Evolutionary conservation across 1,140 invertebrate species (phyloP).

Genomic region (Drosophila albomicans): DNA sequence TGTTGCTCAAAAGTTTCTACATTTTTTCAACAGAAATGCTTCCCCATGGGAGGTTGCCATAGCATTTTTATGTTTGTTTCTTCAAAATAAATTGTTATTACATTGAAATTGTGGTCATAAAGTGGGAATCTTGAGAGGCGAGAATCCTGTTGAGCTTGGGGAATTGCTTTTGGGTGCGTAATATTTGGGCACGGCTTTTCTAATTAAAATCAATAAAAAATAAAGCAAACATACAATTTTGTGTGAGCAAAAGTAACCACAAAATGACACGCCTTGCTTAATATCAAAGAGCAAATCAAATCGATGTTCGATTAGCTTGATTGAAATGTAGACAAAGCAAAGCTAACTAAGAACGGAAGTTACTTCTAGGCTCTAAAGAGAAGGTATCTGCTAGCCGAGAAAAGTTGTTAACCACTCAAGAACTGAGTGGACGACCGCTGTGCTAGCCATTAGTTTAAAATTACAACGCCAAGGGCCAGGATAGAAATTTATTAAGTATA

Average conservation of each 20-base stretch:
- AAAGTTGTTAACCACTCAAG: background rate
- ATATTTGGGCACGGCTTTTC: background rate
- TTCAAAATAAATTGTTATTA: constrained; percentile 3
- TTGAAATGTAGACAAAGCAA: background rate
- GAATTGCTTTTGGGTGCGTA: background rate
- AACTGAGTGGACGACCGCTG: background rate
- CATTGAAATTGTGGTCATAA: constrained; percentile 5
- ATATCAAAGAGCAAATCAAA: constrained; percentile 1
- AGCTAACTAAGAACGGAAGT: background rate
- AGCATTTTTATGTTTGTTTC: constrained; percentile 1
- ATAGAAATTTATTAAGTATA: constrained; percentile 44
- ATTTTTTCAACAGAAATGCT: background rate
- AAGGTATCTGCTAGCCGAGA: background rate
- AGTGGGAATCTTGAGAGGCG: background rate
- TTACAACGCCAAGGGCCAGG: background rate
- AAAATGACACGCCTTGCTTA: background rate
- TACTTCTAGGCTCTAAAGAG: background rate
- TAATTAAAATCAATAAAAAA: constrained; percentile 11
- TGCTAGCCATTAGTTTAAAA: constrained; percentile 11
- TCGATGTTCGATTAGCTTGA: constrained; percentile 1
- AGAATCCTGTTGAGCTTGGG: background rate
- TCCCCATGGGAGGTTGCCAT: background rate
- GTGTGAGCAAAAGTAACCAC: background rate
- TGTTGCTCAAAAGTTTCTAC: constrained; percentile 2
- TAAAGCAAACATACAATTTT: background rate